These are phyloP conservation scores for Indicator maculatus DNA, from an alignment of 2,113 vertebrate genomes.

Conservation along the genomic window DNA sequence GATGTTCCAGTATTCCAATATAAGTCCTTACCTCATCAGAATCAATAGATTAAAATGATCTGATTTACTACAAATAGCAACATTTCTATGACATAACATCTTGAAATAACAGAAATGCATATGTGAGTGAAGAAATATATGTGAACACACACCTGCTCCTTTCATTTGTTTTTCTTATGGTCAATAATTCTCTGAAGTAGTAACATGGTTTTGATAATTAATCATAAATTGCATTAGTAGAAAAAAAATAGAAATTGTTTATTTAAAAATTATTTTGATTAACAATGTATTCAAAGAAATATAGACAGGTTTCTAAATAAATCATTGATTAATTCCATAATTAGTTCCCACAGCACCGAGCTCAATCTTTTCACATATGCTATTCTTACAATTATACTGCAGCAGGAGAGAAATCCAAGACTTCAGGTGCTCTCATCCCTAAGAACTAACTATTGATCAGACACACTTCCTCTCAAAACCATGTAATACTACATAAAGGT, in stretches of 20 bases:
- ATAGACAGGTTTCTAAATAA: neutral
- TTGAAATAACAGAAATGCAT: neutral
- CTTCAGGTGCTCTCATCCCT: neutral
- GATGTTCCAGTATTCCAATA: rapidly evolving
- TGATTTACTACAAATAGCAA: neutral
- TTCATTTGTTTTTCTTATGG: neutral
- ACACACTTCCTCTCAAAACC: slow-evolving; percentile 3
- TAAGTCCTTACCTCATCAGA: neutral
- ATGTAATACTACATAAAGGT: slow-evolving; percentile 40
- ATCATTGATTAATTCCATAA: neutral
- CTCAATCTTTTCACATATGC: neutral
- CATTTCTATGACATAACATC: neutral
- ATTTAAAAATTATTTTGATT: neutral
- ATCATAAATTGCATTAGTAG: neutral
- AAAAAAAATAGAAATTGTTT: neutral
- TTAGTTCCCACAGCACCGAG: neutral
- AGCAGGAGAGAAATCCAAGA: neutral
- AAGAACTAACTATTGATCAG: slow-evolving; percentile 25
- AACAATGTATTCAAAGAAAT: neutral
- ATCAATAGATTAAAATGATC: neutral
- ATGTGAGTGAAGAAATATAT: neutral
- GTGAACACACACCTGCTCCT: neutral
- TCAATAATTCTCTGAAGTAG: neutral
- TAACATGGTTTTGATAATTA: neutral
- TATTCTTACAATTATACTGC: neutral